Evolutionary conservation across 1,140 invertebrate species (phyloP), one percentile per base, ranked within the genome.

Genomic region (Venturia canescens): DNA sequence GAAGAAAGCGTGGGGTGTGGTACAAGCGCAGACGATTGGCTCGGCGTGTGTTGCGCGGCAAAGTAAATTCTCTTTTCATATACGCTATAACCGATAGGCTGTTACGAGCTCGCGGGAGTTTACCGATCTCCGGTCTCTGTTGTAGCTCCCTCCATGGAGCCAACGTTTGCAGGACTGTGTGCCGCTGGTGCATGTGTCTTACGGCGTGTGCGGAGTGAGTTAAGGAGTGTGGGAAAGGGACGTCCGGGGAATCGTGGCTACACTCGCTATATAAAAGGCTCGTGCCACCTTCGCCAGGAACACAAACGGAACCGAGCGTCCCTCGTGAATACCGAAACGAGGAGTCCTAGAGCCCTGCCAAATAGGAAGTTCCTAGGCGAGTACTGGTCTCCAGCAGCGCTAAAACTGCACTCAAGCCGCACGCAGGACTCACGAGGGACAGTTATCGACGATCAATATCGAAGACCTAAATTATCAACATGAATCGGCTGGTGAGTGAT

Each of bases 181-280:
- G 72, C 16, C 29, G 27, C 15, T 34, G 60, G 16, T 29, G 23
- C 44, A 18, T 34, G 71, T 44, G 44, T 57, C 11, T 38, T 74
- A 57, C 71, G 38, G 27, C 48, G 71, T 27, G 18, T 74, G 57
- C 44, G 71, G 23, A 23, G 27, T 18, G 18, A 69, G 29, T 29
- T 69, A 86, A 86, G 88, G 78, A 31, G 48, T 44, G 38, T 44
- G 88, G 87, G 89, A 88, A 86, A 88, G 84, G 85, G 87, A 85
- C 85, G 86, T 84, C 84, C 78, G 84, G 83, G 78, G 44, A 29
- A 81, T 21, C 57, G 75, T 67, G 44, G 72, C 31, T 69, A 31
- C 74, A 69, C 75, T 84, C 23, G 79, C 87, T 91, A 90, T 91
- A 91, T 91, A 91, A 91, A 90, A 87, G 87, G 85, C 85, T 89